Evolutionary conservation across 2,888 invertebrate species (phyloP), one percentile per base, ranked within the genome.

Genomic region (Orthosia gothica): DNA sequence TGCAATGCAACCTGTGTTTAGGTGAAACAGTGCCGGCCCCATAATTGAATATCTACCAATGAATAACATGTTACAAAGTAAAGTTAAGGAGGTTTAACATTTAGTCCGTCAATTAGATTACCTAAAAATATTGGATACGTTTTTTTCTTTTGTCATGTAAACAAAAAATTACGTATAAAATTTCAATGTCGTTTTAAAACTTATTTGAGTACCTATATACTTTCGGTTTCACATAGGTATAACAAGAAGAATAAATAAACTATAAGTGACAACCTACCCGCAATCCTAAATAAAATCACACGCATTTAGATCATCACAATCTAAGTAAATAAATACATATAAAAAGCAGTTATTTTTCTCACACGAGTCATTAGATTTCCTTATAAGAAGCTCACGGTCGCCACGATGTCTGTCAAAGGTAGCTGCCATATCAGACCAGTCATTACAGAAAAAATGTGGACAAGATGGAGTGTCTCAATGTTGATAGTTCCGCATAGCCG

Each of bases 371-470:
- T 89, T 89, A 88, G 52, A 67, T 63, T 58, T 73, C 91, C 91
- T 54, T 90, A 89, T 81, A 85, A 4, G 85, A 18, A 15, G 5
- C 79, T 87, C 84, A 87, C 57, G 85, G 82, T 63, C 92, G 93
- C 90, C 93, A 63, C 75, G 78, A 85, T 75, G 93, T 93, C 93
- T 93, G 89, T 89, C 90, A 88, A 87, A 85, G 89, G 90, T 80
- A 81, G 78, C 79, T 70, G 68, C 91, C 92, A 87, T 92, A 86
- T 91, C 81, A 50, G 88, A 67, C 32, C 70, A 54, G 80, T 86
- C 83, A 91, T 90, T 88, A 86, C 75, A 64, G 76, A 87, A 83
- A 89, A 89, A 85, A 87, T 87, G 86, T 83, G 59, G 55, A 26
- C 67, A 82, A 65, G 76, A 75, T 73, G 61, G 26, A 74, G 58